A percentile compares a stretch with the other conserved stretches of the same genome.
phyloP scores from a whole-genome alignment of 2,113 vertebrate species.

The Typhlomys cinereus region DNA sequence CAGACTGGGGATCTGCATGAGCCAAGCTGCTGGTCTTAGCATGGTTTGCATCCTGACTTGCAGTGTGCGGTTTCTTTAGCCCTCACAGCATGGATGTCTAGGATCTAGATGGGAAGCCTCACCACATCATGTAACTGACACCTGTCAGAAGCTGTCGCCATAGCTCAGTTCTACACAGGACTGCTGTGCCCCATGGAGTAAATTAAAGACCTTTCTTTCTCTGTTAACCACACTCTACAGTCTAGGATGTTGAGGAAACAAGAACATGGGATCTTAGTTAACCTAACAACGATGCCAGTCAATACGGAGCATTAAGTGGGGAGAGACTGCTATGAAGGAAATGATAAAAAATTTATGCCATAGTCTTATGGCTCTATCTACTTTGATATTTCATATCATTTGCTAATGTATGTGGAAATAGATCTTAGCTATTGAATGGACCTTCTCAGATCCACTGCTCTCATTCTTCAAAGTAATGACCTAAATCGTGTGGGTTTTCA shows the following conservation, averaged over 20 bases:
- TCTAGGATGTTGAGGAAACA: neutral
- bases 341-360: neutral
- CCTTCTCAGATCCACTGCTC: neutral
- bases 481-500: neutral
- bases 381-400: neutral
- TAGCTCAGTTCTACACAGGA: neutral
- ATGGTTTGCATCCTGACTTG: neutral
- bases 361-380: neutral
- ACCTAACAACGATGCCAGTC: neutral
- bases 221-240: neutral
- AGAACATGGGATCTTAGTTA: neutral
- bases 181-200: neutral
- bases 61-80: neutral
- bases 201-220: neutral
- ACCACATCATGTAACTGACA: neutral
- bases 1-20: neutral
- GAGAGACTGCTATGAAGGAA: conserved; percentile 1
- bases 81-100: neutral
- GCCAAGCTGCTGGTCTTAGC: neutral
- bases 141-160: neutral
- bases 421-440: neutral
- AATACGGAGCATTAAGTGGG: neutral
- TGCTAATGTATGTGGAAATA: neutral
- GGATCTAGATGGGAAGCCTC: neutral
- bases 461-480: neutral